These are phyloP conservation scores for Trachelus stipa DNA, from an alignment of 2,888 invertebrate genomes.

Conservation along the genomic window DNA sequence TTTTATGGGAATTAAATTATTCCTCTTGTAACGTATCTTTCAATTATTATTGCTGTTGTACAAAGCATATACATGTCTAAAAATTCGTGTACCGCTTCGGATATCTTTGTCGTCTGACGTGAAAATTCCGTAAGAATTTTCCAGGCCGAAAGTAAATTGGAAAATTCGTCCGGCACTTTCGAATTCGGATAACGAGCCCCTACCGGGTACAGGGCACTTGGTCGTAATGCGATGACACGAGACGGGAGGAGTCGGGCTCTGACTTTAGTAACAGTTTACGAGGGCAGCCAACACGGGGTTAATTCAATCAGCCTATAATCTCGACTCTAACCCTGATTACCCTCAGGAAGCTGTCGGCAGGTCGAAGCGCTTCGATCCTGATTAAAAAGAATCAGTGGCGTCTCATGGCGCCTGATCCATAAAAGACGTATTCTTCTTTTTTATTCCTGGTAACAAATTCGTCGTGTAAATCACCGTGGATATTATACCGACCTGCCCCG, in stretches of 20 bases:
- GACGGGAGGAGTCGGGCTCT: conserved; percentile 62
- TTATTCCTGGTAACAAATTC: background rate
- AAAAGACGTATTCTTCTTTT: background rate
- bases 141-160: background rate
- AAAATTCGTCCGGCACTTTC: conserved; percentile 25
- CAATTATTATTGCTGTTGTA: too few species aligned
- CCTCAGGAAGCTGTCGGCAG: conserved; percentile 21
- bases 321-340: conserved; percentile 63
- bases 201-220: conserved; percentile 50
- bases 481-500: background rate
- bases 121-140: background rate
- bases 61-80: background rate
- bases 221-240: conserved; percentile 58
- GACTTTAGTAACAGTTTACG: conserved; percentile 65
- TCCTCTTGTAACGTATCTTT: background rate
- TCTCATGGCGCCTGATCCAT: background rate
- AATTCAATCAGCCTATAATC: conserved; percentile 65
- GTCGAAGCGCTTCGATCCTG: conserved; percentile 49
- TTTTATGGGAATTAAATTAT: background rate
- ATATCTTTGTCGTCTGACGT: background rate
- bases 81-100: background rate
- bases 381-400: conserved; percentile 41
- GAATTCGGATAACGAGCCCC: conserved; percentile 53
- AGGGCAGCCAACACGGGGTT: conserved; percentile 60
- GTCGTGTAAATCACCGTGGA: background rate